These are phyloP conservation scores for Glaucopsyche alexis DNA, from an alignment of 2,888 invertebrate genomes.

Conservation along the genomic window DNA sequence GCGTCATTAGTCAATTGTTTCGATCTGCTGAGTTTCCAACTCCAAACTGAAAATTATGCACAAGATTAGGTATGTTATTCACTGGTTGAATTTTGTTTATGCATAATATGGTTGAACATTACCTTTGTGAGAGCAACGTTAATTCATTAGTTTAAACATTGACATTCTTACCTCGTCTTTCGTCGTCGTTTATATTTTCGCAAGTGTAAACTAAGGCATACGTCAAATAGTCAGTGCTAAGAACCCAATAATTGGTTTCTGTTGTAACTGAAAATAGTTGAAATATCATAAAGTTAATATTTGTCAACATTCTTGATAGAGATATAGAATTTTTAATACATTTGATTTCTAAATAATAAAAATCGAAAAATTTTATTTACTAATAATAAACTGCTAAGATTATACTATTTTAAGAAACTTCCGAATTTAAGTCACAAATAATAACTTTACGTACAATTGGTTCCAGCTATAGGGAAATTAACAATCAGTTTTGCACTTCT, in stretches of 20 bases:
- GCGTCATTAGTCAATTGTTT: constrained; percentile 43
- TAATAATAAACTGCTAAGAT: no score
- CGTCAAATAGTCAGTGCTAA: constrained; percentile 80
- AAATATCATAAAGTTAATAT: not conserved
- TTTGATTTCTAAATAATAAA: no score
- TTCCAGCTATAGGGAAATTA: constrained; percentile 78
- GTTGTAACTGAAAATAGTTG: constrained; percentile 42
- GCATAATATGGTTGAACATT: not conserved
- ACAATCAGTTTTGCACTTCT: constrained; percentile 81
- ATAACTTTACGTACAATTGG: constrained; percentile 40
- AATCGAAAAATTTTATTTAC: no score
- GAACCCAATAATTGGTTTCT: constrained; percentile 55
- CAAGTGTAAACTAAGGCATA: constrained; percentile 84
- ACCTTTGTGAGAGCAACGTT: no score
- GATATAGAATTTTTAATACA: no score
- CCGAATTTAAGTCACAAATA: no score
- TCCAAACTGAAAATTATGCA: constrained; percentile 42
- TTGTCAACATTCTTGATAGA: not conserved
- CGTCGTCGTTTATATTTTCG: constrained; percentile 63
- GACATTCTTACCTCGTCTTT: constrained; percentile 51
- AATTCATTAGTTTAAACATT: no score
- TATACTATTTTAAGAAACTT: no score
- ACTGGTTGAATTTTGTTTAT: not conserved
- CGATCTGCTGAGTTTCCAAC: constrained; percentile 56
- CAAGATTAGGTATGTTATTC: not conserved